These are phyloP conservation scores for Rhagoletis zephyria DNA, from an alignment of 1,140 invertebrate species.

Conservation along the genomic window DNA sequence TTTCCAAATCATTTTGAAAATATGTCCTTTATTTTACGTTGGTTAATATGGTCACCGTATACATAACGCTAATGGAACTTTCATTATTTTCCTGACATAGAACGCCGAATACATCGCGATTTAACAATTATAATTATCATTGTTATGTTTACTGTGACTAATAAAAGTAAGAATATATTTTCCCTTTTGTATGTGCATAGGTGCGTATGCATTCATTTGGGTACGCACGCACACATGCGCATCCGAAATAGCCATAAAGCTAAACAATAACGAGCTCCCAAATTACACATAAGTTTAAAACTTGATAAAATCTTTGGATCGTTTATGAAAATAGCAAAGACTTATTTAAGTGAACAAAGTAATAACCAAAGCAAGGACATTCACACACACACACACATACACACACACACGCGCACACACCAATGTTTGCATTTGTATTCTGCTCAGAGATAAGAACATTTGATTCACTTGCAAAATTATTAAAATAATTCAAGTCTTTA, in stretches of 20 bases:
- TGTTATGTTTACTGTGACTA: background rate
- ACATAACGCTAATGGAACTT: background rate
- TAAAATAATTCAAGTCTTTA: slow-evolving; percentile 47
- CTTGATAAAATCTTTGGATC: slow-evolving; percentile 51
- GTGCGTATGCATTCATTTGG: background rate
- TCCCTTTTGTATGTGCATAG: background rate
- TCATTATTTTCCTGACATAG: background rate
- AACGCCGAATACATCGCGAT: background rate
- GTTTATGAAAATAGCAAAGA: background rate
- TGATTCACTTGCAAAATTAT: slow-evolving; percentile 40
- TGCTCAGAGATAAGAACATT: slow-evolving; percentile 37
- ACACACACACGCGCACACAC: background rate
- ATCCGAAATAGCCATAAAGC: background rate
- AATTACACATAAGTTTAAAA: slow-evolving; percentile 53
- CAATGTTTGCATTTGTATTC: background rate
- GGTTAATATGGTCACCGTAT: too few relatives aligned
- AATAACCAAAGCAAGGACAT: background rate
- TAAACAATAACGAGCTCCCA: slow-evolving; percentile 15
- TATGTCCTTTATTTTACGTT: too few relatives aligned
- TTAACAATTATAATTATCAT: background rate
- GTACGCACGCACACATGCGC: background rate
- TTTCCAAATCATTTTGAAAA: too few relatives aligned
- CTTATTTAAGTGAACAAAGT: background rate
- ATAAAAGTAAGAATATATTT: background rate
- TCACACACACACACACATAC: background rate